Conservation (phyloP, 2,888 invertebrate species). For the Xylophagus ater region DNA sequence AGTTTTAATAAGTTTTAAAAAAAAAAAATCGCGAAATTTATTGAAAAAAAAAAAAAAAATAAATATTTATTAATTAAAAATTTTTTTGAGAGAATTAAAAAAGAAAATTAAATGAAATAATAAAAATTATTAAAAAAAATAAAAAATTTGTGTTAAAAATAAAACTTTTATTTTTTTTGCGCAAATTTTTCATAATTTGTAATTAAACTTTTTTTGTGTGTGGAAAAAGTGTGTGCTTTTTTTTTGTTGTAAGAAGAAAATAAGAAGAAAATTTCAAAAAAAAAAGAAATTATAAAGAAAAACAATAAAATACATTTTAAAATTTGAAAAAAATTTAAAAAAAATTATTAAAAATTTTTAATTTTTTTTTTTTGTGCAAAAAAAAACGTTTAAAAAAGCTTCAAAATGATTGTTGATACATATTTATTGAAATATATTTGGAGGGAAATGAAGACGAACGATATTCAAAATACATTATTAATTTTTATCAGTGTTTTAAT, state of each 20-base stretch:
- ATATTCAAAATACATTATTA: conserved; percentile 31
- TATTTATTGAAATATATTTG: conserved; percentile 32
- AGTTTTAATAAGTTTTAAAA: not conserved
- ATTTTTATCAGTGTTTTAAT: conserved; percentile 31
- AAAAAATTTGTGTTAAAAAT: not conserved
- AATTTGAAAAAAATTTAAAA: conserved; percentile 4
- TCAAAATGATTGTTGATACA: conserved; percentile 31
- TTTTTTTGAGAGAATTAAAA: conserved; percentile 1
- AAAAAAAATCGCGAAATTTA: conserved; percentile 1
- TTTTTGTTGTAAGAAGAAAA: no score
- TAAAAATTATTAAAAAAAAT: not conserved
- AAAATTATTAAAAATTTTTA: conserved; percentile 3
- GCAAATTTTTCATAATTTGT: no score
- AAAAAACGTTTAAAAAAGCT: no score
- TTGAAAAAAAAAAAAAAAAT: conserved; percentile 3
- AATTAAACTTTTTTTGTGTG: no score
- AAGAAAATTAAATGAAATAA: not conserved
- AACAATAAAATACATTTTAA: conserved; percentile 9
- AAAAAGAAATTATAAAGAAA: conserved; percentile 4
- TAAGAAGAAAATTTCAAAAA: conserved; percentile 3
- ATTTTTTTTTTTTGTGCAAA: no score
- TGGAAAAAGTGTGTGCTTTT: no score
- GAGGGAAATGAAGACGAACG: conserved; percentile 30
- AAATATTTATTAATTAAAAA: no score
- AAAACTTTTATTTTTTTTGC: no score